Percentiles rank a stretch among this genome's conserved stretches.
Conservation (phyloP, 2,797 vertebrate genomes). For the Galagoides demidoff region DNA sequence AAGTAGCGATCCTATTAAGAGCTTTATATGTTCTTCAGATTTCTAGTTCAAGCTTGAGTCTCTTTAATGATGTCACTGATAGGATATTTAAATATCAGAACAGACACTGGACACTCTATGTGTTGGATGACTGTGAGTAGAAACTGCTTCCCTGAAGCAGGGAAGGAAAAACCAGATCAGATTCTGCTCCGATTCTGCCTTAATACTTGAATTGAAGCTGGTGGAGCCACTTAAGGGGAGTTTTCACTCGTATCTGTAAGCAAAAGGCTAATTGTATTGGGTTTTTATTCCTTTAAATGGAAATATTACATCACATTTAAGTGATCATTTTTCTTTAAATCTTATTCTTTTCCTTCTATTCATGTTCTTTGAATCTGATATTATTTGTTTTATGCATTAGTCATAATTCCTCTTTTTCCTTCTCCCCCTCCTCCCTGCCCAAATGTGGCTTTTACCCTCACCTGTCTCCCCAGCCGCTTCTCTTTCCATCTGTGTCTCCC, state of each 20-base stretch:
- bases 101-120: background rate
- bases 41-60: background rate
- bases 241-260: slow-evolving; percentile 10
- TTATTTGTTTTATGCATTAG: background rate
- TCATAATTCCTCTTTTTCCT: background rate
- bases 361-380: background rate
- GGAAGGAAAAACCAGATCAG: background rate
- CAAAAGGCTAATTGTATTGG: background rate
- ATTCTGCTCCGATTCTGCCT: slow-evolving; percentile 25
- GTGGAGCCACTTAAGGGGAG: background rate
- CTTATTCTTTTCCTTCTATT: background rate
- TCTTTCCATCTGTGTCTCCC: background rate
- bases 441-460: background rate
- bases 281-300: slow-evolving; percentile 7
- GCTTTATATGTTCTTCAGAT: background rate
- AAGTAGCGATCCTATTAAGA: slow-evolving; percentile 4
- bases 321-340: slow-evolving; percentile 20
- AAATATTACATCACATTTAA: slow-evolving; percentile 34
- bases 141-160: background rate
- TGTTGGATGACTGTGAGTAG: background rate
- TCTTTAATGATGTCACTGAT: slow-evolving; percentile 12
- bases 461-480: background rate
- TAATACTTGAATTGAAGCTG: background rate
- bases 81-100: background rate
- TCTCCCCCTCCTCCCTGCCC: background rate